Percentiles rank a stretch among this genome's conserved stretches.
These are phyloP conservation scores for Trichonephila inaurata DNA, from an alignment of 1,140 invertebrate species.

Conservation along the genomic window DNA sequence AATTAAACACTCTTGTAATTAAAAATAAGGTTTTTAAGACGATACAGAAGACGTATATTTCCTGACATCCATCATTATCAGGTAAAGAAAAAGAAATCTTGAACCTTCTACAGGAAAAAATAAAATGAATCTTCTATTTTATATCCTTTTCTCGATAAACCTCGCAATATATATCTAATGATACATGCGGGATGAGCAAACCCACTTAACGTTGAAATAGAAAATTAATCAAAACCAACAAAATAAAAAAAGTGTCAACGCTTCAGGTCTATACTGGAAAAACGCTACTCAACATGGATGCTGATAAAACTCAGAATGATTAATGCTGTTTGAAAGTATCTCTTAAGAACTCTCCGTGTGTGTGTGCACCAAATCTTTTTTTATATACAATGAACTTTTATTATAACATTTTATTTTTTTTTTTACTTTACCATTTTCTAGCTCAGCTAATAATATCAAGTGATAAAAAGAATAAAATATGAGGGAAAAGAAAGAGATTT, in stretches of 20 bases:
- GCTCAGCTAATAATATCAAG: background rate
- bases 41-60: background rate
- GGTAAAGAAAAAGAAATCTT: background rate
- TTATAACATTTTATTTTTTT: background rate
- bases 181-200: background rate
- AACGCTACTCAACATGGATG: background rate
- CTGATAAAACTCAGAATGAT: conserved; percentile 30
- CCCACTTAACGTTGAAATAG: conserved; percentile 5
- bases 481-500: too few relatives aligned
- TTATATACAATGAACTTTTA: background rate
- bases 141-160: background rate
- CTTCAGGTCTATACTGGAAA: background rate
- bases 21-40: too few relatives aligned
- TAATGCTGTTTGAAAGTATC: background rate
- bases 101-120: background rate
- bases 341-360: background rate
- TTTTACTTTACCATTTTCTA: background rate
- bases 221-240: conserved; percentile 8
- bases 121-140: background rate
- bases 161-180: conserved; percentile 6
- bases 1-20: too few relatives aligned
- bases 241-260: background rate
- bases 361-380: background rate
- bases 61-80: background rate
- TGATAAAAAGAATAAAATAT: too few relatives aligned